Evolutionary conservation across 2,888 invertebrate species (phyloP), one percentile per base, ranked within the genome.

Genomic region (Clanis bilineata): DNA sequence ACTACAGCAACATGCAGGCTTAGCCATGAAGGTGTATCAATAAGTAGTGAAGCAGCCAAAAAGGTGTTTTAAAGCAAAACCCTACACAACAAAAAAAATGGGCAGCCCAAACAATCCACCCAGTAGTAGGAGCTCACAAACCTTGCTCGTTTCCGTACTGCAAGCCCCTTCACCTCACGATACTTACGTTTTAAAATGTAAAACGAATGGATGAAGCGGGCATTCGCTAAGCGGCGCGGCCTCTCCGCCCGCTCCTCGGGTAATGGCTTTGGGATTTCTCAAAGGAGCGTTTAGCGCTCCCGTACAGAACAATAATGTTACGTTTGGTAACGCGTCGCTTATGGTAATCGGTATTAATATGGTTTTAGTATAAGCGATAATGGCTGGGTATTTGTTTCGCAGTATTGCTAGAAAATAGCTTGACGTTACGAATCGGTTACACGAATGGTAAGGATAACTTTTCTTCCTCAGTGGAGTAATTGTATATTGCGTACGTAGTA

Each of bases 161-260:
- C 10, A 44, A 44, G 64, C 56, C 69, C 28, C 51, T 28, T 51
- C 51, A 51, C 15, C 18, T 32, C 18, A 9, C 1, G 28, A 44
- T 44, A 51, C 51, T 51, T 51, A 64, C 65, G 55, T 57, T 74
- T 68, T 67, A 72, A 72, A 74, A 73, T 71, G 66, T 71, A 71
- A 74, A 73, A 68, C 61, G 68, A 71, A 70, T 68, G 63, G 64
- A 59, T 45, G 58, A 58, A 61, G 58, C 59, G 56, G 55, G 56
- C 57, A 62, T 45, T 41, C 41, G 41, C 41, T 41, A 41, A 18
- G 41, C 41, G 41, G 7, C 41, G 18, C 41, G 41, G 41, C 41
- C 41, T 15, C 23, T 51, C 61, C 59, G 56, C 61, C 57, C 62
- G 69, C 65, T 63, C 23, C 45, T 23, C 12, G 5, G 9, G 28